Evolutionary conservation across 2,888 invertebrate genomes (phyloP), one percentile per base, ranked within the genome.

Genomic region (Leistus spinibarbis): DNA sequence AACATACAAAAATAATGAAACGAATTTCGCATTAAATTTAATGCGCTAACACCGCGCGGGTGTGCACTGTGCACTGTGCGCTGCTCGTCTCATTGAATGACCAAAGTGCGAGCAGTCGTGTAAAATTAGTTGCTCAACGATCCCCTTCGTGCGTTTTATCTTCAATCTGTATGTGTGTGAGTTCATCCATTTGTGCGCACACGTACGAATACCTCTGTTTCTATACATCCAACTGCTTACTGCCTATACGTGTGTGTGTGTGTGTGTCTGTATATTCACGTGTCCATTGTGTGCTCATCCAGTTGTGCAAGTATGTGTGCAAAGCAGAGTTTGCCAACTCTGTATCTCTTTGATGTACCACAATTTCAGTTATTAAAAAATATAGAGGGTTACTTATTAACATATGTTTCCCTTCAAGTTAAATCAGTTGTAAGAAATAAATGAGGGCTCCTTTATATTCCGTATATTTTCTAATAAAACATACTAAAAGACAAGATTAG

Each of bases 1-100:
- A n/a, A n/a, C n/a, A n/a, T n/a, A n/a, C n/a, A n/a, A n/a, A 16
- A 53, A 65, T 72, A 72, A 72, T 72, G 64, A 65, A 65, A 72
- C 72, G 65, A 72, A 64, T 72, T 72, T 63, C 57, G 72, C 72
- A 72, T 72, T 65, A 65, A 72, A 72, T 72, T 72, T 72, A 72
- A 57, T 23, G 54, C 16, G 72, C 19, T 19, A n/a, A n/a, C n/a
- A n/a, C n/a, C n/a, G n/a, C n/a, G n/a, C n/a, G n/a, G n/a, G n/a
- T n/a, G n/a, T n/a, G n/a, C n/a, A n/a, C n/a, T n/a, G n/a, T n/a
- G n/a, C n/a, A n/a, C n/a, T n/a, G n/a, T n/a, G 64, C 16, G 19
- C 22, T 56, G 71, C 24, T 24, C 13, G 40, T 40, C 7, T 40
- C 40, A 40, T 40, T 3, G 10, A 3, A 4, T 57, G 57, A 0